These are phyloP conservation scores for Ceratina australensis DNA, from an alignment of 1,140 invertebrate genomes.

Conservation along the genomic window DNA sequence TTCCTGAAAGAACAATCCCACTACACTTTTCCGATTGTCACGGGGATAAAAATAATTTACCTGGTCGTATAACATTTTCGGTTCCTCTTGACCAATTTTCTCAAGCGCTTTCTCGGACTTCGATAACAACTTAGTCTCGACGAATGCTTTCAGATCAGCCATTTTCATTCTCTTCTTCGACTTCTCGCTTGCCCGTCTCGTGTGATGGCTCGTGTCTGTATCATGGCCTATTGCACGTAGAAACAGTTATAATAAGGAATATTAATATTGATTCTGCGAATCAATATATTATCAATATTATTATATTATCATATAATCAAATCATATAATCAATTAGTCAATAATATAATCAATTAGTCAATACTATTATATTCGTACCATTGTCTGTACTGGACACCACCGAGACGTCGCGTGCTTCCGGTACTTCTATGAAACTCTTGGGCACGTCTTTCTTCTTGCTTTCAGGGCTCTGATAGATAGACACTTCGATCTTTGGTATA, in stretches of 20 bases:
- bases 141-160: constrained; percentile 92
- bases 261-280: too few species aligned
- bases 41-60: constrained; percentile 67
- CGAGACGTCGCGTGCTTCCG: constrained; percentile 84
- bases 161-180: constrained; percentile 92
- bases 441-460: constrained; percentile 84
- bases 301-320: too few species aligned
- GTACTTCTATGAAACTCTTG: constrained; percentile 88
- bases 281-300: too few species aligned
- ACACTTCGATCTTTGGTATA: constrained; percentile 95
- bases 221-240: constrained; percentile 75
- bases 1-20: constrained; percentile 79
- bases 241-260: too few species aligned
- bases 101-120: constrained; percentile 95
- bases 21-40: background rate
- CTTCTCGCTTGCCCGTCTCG: constrained; percentile 88
- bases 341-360: too few species aligned
- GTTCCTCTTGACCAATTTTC: constrained; percentile 90
- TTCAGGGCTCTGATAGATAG: constrained; percentile 88
- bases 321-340: too few species aligned
- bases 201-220: constrained; percentile 81
- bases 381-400: constrained; percentile 76
- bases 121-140: constrained; percentile 93
- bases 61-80: constrained; percentile 81
- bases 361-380: too few species aligned